Base-by-base conservation (phyloP, 2,113 vertebrate species). In the Notarius quadriscutis region DNA sequence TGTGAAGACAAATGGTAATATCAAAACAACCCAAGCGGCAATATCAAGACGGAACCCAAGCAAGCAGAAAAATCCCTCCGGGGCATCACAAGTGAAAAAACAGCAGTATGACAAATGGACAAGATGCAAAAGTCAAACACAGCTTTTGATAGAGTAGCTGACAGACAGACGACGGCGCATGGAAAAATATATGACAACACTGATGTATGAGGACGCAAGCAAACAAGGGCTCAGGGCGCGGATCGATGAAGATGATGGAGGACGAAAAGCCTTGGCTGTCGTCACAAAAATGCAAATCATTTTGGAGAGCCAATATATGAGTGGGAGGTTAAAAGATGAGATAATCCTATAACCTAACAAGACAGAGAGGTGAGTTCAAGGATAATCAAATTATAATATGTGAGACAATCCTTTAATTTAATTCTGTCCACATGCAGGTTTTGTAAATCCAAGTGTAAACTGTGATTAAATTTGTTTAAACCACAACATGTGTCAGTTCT, bases 111-210 rank as follows among this genome's bases (percentile, higher is more conserved):
- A 88, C 27, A 60, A 84, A 88, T 75, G 80, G 71, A 81, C 65
- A 58, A 67, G 84, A 51, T 17, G 14, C 65, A 81, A 80, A 86
- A 86, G 71, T 67, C 89, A 53, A 84, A 81, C 75, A 62, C 65
- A 69, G 83, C 83, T 65, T 41, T 77, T 74, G 75, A 87, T 78
- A n/a, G 78, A 87, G 84, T 84, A 72, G 15, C 67, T 88, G 89
- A 86, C 41, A 80, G 75, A 88, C 20, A 60, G 30, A 84, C 34
- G 50, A 58, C 18, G 72, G 65, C 57, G 20, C 78, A 22, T 27
- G 22, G 30, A 82, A n/a, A 75, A 78, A 87, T 83, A 51, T n/a
- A 65, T 84, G 81, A 83, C 71, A 83, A 53, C 30, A 17, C 86
- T 87, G 80, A 63, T 87, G 58, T 83, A 87, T 63, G 80, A 51